Evolutionary conservation across 2,797 vertebrate species (phyloP), one percentile per base, ranked within the genome.

Genomic region (Brotogeris chrysoptera): DNA sequence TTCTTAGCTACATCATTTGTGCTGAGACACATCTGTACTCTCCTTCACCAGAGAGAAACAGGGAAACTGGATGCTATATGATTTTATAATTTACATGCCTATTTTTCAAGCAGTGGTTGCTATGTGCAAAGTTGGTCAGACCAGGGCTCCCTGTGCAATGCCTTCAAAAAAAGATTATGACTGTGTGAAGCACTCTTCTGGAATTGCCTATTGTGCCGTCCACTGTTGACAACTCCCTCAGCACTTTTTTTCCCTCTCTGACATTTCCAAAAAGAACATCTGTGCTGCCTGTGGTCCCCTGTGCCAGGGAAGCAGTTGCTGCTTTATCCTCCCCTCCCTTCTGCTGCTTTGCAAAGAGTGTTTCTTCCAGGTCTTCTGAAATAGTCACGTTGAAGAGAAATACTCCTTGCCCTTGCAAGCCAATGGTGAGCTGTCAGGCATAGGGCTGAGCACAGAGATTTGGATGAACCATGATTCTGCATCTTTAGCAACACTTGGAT

Each of bases 241-340:
- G 41, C 44, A 47, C 13, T 28, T 78, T 53, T 49, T 49, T 52
- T 25, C 13, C 9, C 36, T 90, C 69, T 86, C 66, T 91, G 92
- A 91, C 82, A 74, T 90, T 96, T 96, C 66, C 87, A 91, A 47
- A 88, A 88, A 73, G 87, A 96, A 6, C 93, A 96, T 55, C 85
- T 95, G 93, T 46, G 60, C 87, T 92, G 87, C 52, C 84, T 70
- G 28, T 2, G 1, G 66, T 91, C 85, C 66, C 63, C 17, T 80
- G 68, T 63, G 73, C 65, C 82, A 91, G 50, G 47, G 64, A 91
- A 69, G 70, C 82, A 71, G 53, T 81, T 94, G 70, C 52, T 68
- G 80, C 64, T 80, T 78, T 87, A 53, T 79, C 28, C 59, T 91
- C 53, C 61, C 72, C 55, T 92, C 83, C 76, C 46, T 85, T 70